Conservation (phyloP, 2,113 vertebrate genomes). For the Cinclus mexicanus region DNA sequence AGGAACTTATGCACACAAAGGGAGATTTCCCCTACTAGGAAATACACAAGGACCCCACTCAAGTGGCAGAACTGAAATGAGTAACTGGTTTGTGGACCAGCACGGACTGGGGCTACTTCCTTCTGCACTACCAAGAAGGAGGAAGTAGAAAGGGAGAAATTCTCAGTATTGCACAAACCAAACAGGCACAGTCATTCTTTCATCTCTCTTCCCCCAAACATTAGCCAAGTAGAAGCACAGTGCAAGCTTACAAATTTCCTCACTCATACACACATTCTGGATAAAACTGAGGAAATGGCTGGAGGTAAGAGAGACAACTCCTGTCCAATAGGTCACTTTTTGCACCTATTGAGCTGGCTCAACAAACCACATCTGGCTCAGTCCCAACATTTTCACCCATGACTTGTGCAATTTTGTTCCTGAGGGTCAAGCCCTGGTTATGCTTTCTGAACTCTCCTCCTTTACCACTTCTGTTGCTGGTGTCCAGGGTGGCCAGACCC, state of each 20-base stretch:
- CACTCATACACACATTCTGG: not conserved
- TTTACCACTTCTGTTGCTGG: not conserved
- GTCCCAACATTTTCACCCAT: not conserved
- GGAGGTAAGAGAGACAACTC: not conserved
- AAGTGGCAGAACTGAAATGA: slow-evolving; percentile 29
- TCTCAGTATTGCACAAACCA: slow-evolving; percentile 38
- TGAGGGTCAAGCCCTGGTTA: not conserved
- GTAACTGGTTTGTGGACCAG: slow-evolving; percentile 41
- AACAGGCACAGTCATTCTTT: not conserved
- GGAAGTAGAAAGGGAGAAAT: slow-evolving; percentile 52
- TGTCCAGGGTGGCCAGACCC: not conserved
- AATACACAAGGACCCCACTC: not conserved
- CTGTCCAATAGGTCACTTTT: not conserved
- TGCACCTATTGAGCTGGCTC: not conserved
- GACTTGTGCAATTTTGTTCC: not conserved
- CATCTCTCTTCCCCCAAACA: slow-evolving; percentile 7
- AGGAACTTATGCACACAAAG: not conserved
- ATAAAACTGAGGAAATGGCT: not conserved
- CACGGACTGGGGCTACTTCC: slow-evolving; percentile 9
- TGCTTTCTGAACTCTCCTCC: not conserved
- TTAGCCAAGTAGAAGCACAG: not conserved
- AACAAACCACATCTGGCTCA: not conserved
- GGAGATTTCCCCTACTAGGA: slow-evolving; percentile 27
- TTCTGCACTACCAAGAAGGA: not conserved
- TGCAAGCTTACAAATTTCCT: not conserved